Percentiles rank a stretch among this genome's conserved stretches.
Evolutionary conservation across 2,113 vertebrate genomes (phyloP).

Genomic region (Rhabdornis inornatus): DNA sequence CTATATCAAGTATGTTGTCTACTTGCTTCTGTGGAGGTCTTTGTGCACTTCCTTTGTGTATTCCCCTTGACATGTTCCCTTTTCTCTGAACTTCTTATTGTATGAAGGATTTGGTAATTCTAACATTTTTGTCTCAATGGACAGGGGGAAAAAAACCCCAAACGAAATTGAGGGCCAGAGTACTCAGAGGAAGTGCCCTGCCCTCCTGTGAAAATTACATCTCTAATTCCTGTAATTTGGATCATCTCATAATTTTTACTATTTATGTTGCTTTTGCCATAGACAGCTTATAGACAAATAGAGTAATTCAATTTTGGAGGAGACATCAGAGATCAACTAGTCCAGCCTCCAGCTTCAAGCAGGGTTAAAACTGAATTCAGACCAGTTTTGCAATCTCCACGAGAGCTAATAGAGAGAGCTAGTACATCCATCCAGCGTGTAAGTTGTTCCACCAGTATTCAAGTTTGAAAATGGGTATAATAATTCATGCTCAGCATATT

Average conservation of each 20-base stretch:
- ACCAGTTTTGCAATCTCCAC: background rate
- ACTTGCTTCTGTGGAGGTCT: background rate
- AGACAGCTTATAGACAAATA: background rate
- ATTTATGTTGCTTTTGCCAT: background rate
- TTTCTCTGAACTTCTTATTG: background rate
- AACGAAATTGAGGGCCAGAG: background rate
- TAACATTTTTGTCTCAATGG: background rate
- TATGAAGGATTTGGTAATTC: background rate
- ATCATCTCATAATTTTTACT: background rate
- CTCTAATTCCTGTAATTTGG: background rate
- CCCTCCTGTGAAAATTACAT: background rate
- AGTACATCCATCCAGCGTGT: background rate
- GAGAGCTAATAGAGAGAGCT: background rate
- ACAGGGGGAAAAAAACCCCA: accelerated
- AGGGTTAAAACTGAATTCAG: background rate
- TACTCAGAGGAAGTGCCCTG: background rate
- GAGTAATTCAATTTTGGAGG: background rate
- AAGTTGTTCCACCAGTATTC: background rate
- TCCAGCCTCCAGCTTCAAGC: background rate
- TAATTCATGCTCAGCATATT: background rate
- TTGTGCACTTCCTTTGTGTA: background rate
- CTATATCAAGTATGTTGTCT: background rate
- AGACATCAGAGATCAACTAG: background rate
- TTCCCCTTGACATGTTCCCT: background rate
- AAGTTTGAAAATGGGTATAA: background rate